Conservation (phyloP, 2,797 vertebrate genomes). For the Emys orbicularis region DNA sequence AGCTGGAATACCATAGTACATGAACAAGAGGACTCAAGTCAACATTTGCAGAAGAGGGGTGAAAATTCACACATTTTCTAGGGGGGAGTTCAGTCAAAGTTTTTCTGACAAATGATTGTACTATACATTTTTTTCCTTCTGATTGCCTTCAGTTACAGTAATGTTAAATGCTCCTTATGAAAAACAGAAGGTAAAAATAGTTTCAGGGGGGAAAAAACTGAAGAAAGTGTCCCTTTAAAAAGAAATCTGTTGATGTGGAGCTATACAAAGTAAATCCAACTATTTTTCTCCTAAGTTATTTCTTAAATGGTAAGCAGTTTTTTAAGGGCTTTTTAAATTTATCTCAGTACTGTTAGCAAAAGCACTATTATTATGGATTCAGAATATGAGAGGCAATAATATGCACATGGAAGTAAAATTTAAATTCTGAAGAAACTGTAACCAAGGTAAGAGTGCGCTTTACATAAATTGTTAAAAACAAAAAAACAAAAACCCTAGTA, state of each 20-base stretch:
- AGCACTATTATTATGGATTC: not conserved
- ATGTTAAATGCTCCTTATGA: not conserved
- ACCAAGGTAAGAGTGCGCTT: not conserved
- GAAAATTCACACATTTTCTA: not conserved
- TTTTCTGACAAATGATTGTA: not conserved
- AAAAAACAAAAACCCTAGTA: not conserved
- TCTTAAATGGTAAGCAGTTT: not conserved
- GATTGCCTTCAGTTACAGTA: not conserved
- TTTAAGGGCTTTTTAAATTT: not conserved
- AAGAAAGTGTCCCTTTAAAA: not conserved
- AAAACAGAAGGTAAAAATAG: no score
- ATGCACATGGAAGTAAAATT: not conserved
- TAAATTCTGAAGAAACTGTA: not conserved
- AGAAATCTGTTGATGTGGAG: not conserved
- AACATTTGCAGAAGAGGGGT: not conserved
- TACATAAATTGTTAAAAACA: not conserved
- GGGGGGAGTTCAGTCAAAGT: not conserved
- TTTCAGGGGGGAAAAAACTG: no score
- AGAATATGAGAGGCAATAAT: not conserved
- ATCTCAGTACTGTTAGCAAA: not conserved
- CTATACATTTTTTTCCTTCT: not conserved
- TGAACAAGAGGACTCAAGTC: not conserved
- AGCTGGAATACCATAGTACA: conserved; percentile 21
- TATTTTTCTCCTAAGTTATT: not conserved
- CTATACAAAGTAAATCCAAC: not conserved